Percentiles rank a stretch among this genome's conserved stretches.
Evolutionary conservation across 2,797 vertebrate species (phyloP).

Genomic region (Enteromius unitaeniatus): DNA sequence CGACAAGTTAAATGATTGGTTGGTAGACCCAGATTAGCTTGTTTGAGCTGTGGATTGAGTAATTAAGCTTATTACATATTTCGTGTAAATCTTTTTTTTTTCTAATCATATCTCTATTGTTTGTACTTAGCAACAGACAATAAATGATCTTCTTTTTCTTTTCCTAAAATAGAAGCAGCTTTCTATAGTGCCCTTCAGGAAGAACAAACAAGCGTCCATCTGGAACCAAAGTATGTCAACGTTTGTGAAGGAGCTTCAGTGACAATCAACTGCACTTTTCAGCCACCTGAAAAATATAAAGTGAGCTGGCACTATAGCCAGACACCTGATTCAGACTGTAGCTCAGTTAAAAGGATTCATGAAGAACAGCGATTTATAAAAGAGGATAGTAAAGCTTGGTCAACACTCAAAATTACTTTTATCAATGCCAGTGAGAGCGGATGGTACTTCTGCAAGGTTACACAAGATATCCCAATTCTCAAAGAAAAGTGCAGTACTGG

Average conservation of each 20-base stretch:
- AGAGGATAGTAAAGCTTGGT: accelerated
- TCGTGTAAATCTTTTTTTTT: not conserved
- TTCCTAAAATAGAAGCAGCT: not conserved
- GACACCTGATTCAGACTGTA: not conserved
- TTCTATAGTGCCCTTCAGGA: not conserved
- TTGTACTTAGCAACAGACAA: not conserved
- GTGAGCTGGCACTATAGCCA: constrained; percentile 20
- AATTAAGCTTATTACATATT: not conserved
- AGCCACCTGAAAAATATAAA: accelerated
- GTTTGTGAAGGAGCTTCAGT: not conserved
- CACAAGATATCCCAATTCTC: constrained; percentile 32
- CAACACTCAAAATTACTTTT: not conserved
- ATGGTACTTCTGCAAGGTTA: constrained; percentile 54
- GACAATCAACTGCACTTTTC: constrained; percentile 42
- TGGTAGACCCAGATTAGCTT: not conserved
- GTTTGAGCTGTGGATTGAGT: not conserved
- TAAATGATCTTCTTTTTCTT: not conserved
- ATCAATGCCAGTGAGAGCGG: constrained; percentile 15
- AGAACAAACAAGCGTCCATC: not conserved
- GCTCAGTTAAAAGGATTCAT: accelerated
- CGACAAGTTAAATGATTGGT: not conserved
- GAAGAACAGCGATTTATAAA: not conserved
- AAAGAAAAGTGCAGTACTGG: accelerated
- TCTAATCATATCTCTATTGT: not conserved
- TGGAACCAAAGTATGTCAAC: not conserved